phyloP scores from a whole-genome alignment of 2,113 vertebrate species.

The Chloebia gouldiae region DNA sequence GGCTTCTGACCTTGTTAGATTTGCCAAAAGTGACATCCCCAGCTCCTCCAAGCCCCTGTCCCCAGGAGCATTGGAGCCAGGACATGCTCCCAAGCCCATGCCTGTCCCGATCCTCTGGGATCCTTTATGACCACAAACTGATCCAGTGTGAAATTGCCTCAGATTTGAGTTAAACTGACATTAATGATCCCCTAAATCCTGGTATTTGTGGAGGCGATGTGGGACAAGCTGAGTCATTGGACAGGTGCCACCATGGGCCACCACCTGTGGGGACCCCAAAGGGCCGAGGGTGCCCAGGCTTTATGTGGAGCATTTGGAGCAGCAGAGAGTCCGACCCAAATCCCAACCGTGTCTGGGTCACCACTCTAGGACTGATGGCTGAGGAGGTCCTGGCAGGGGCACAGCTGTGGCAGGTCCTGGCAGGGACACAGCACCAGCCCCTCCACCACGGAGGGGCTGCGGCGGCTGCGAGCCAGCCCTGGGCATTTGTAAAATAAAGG shows the following conservation, averaged over 20 bases:
- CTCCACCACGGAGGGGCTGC: background rate
- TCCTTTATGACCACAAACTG: background rate
- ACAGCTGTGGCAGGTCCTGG: background rate
- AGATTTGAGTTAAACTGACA: background rate
- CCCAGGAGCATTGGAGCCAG: rapidly evolving
- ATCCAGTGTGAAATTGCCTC: background rate
- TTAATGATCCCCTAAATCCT: background rate
- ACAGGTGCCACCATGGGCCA: background rate
- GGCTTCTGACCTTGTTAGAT: rapidly evolving
- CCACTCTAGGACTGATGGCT: rapidly evolving
- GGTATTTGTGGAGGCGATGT: background rate
- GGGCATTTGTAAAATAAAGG: slow-evolving; percentile 62
- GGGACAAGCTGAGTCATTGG: rapidly evolving
- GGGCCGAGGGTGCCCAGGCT: rapidly evolving
- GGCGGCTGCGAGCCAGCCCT: background rate
- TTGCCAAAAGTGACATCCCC: background rate
- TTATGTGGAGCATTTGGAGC: background rate
- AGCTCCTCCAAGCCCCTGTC: background rate
- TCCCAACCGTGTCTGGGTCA: rapidly evolving
- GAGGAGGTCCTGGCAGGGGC: background rate
- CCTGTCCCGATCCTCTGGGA: background rate
- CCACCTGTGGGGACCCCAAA: rapidly evolving
- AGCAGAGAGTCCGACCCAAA: background rate
- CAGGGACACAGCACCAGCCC: background rate
- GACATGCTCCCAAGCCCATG: rapidly evolving